These are phyloP conservation scores for Xenops minutus DNA, from an alignment of 2,797 vertebrate genomes.

Conservation along the genomic window DNA sequence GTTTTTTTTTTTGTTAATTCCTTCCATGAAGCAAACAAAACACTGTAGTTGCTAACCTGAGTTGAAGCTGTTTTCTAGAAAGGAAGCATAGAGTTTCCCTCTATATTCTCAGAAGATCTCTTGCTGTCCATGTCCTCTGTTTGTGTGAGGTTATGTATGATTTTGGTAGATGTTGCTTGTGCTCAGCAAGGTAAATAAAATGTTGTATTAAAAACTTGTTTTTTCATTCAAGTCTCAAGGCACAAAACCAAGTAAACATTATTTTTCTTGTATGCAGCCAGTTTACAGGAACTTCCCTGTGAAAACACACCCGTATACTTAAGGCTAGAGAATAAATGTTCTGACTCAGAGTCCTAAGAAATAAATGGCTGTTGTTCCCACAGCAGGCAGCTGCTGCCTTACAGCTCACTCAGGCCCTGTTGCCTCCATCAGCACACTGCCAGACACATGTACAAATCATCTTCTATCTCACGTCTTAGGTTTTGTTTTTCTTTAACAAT, in stretches of 20 bases:
- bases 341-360: background rate
- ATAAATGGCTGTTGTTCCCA: background rate
- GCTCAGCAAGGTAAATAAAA: background rate
- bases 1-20: background rate
- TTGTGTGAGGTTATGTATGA: background rate
- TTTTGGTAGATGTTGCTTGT: background rate
- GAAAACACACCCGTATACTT: background rate
- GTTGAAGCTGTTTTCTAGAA: background rate
- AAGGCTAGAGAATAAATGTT: background rate
- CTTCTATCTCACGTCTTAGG: background rate
- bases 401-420: background rate
- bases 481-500: background rate
- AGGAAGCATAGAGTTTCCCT: background rate
- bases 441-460: background rate
- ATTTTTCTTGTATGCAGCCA: background rate
- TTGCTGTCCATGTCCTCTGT: background rate
- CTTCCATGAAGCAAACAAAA: background rate
- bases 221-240: background rate
- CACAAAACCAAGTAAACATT: background rate
- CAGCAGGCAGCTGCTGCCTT: background rate
- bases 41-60: background rate
- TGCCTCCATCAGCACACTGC: background rate
- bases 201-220: background rate
- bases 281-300: background rate
- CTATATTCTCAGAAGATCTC: background rate